Conservation (phyloP, 2,113 vertebrate genomes). For the Gymnogyps californianus region DNA sequence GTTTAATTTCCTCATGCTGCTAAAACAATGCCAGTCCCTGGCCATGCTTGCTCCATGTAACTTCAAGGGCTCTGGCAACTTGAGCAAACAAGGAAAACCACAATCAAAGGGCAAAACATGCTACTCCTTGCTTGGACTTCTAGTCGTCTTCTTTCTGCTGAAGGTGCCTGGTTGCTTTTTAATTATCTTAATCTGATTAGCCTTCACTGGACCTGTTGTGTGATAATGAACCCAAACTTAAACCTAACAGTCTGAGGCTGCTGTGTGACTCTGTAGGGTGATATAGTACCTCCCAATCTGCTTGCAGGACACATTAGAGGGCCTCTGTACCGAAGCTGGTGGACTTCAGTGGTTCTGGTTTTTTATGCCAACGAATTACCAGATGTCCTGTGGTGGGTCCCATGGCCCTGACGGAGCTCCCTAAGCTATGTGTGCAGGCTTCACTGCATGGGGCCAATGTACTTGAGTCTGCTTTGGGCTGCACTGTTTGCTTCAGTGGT, state of each 20-base stretch:
- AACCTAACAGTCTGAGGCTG: background rate
- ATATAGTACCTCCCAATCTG: background rate
- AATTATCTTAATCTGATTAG: background rate
- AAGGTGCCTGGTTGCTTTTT: conserved; percentile 12
- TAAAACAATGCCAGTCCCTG: background rate
- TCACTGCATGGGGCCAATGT: background rate
- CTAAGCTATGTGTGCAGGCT: background rate
- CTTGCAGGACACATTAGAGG: background rate
- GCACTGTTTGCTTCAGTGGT: background rate
- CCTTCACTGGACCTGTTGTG: background rate
- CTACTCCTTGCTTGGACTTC: conserved; percentile 18
- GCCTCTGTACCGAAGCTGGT: background rate
- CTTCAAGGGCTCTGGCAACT: background rate
- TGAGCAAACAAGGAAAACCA: conserved; percentile 42
- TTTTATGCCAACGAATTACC: background rate
- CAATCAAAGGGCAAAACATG: conserved; percentile 16
- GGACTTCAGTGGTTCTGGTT: background rate
- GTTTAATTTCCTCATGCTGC: background rate
- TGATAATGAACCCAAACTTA: background rate
- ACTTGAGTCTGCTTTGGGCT: background rate
- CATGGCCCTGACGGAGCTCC: background rate
- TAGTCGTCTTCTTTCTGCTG: conserved; percentile 4
- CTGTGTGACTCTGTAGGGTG: background rate
- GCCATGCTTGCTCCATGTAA: background rate
- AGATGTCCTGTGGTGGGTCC: background rate